Conservation (phyloP, 2,888 invertebrate species). For the Anticlea derivata region DNA sequence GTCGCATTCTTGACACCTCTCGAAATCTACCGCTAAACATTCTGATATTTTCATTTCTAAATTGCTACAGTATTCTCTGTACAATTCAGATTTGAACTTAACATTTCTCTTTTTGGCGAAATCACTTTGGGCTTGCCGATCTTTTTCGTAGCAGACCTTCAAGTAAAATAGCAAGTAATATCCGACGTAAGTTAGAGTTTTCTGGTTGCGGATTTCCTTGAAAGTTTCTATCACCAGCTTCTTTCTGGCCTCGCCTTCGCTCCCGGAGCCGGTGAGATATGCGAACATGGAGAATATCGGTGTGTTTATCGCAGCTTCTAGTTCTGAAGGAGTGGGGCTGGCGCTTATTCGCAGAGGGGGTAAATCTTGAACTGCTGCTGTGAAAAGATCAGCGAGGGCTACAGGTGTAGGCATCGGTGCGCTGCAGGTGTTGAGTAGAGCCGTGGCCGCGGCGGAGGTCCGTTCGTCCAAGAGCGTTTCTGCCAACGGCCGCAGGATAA, state of each 20-base stretch:
- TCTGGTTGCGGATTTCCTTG: constrained; percentile 89
- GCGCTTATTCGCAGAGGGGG: constrained; percentile 76
- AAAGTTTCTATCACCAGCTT: constrained; percentile 91
- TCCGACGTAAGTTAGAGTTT: constrained; percentile 88
- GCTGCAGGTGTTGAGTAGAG: constrained; percentile 66
- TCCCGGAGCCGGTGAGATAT: constrained; percentile 87
- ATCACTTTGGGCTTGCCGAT: constrained; percentile 73
- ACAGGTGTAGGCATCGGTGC: constrained; percentile 68
- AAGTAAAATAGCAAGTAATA: constrained; percentile 95
- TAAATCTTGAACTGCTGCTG: constrained; percentile 77
- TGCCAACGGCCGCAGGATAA: constrained; percentile 70
- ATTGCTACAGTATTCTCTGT: constrained; percentile 94
- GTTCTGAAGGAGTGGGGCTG: constrained; percentile 76
- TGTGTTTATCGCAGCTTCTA: constrained; percentile 88
- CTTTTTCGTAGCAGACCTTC: constrained; percentile 88
- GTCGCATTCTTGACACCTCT: constrained; percentile 95
- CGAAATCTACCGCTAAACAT: constrained; percentile 92
- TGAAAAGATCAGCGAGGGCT: constrained; percentile 74
- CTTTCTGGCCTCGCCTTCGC: constrained; percentile 88
- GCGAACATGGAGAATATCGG: constrained; percentile 95
- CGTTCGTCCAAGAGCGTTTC: constrained; percentile 77
- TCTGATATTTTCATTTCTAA: constrained; percentile 89
- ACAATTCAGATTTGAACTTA: constrained; percentile 92
- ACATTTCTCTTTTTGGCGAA: constrained; percentile 82
- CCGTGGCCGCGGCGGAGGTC: constrained; percentile 62